Evolutionary conservation across 2,113 vertebrate genomes (phyloP), one percentile per base, ranked within the genome.

Genomic region (Propithecus coquereli): DNA sequence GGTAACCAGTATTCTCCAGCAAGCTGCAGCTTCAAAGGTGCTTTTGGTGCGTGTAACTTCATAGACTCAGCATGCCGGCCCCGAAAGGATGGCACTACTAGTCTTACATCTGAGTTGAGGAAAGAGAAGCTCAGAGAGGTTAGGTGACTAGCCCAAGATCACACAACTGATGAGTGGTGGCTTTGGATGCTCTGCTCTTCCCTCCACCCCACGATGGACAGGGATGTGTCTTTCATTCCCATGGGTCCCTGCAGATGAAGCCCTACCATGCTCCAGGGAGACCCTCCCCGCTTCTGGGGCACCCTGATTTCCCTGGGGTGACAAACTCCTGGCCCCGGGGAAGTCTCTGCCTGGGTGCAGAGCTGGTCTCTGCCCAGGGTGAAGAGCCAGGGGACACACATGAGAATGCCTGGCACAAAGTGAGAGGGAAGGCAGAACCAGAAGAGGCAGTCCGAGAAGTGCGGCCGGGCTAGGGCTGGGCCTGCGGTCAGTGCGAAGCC

Each of bases 81-180:
- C 83, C 16, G 34, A 47, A 85, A 50, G 37, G 63, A 47, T 45
- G 27, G 37, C 74, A 66, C 85, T 22, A 52, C 13, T 37, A 3
- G 5, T 81, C 54, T 76, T 45, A 59, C 30, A 37, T 74, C 68
- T 65, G 63, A 87, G 79, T 37, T 54, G 45, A 65, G 22, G 50
- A 86, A 88, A 85, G 6, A 73, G 79, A 82, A 85, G 81, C 82
- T 87, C 76, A 82, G 77, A 95, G 71, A 93, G 34, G 83, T 63
- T 43, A 65, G 45, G 27, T 74, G 66, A 92, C 37, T 84, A 54
- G 18, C 23, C 50, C 43, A 65, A 97, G 82, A 88, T 47, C 82
- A 94, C 68, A 73, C 20, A 85, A 61, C 12, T 40, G 71, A 23
- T 0, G 27, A 1, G 0, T 30, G 37, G 16, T 3, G 45, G n/a